A percentile compares a stretch with the other conserved stretches of the same genome.
These are phyloP conservation scores for Solea solea DNA, from an alignment of 2,113 vertebrate genomes.

Conservation along the genomic window DNA sequence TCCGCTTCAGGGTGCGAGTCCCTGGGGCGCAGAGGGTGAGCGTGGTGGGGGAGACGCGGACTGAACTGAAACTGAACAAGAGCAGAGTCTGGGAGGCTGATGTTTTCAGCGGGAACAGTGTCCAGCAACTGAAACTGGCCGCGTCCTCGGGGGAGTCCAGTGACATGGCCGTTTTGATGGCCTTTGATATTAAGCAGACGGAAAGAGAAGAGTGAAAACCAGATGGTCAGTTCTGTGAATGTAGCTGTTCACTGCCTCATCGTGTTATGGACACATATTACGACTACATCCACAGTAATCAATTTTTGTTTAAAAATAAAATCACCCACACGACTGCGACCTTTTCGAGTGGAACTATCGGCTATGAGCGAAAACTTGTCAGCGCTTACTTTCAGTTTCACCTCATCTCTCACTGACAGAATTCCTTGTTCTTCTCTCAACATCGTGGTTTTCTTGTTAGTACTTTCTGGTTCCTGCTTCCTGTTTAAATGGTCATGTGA, in stretches of 20 bases:
- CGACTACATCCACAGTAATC: too few relatives aligned
- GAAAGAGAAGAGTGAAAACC: constrained; percentile 22
- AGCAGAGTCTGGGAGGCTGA: constrained; percentile 84
- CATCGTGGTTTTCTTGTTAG: too few relatives aligned
- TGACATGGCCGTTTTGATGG: constrained; percentile 82
- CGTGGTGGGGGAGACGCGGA: constrained; percentile 72
- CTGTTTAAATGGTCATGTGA: too few relatives aligned
- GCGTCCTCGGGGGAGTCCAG: constrained; percentile 58
- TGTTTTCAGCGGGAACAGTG: constrained; percentile 56
- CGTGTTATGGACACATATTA: constrained; percentile 1
- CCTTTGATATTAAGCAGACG: constrained; percentile 74
- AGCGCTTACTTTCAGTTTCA: too few relatives aligned
- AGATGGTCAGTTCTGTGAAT: constrained; percentile 3
- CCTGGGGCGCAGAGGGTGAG: constrained; percentile 75
- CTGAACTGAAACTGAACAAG: constrained; percentile 73
- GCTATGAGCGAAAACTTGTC: too few relatives aligned
- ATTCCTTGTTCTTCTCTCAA: too few relatives aligned
- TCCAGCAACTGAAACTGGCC: constrained; percentile 75
- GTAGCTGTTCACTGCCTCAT: not conserved
- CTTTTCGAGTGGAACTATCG: too few relatives aligned
- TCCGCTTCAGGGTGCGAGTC: constrained; percentile 83
- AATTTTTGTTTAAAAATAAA: too few relatives aligned
- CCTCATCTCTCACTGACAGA: too few relatives aligned
- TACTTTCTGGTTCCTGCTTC: too few relatives aligned
- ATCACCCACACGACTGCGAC: too few relatives aligned